Evolutionary conservation across 2,797 vertebrate species (phyloP).

Genomic region (Cryptoprocta ferox): DNA sequence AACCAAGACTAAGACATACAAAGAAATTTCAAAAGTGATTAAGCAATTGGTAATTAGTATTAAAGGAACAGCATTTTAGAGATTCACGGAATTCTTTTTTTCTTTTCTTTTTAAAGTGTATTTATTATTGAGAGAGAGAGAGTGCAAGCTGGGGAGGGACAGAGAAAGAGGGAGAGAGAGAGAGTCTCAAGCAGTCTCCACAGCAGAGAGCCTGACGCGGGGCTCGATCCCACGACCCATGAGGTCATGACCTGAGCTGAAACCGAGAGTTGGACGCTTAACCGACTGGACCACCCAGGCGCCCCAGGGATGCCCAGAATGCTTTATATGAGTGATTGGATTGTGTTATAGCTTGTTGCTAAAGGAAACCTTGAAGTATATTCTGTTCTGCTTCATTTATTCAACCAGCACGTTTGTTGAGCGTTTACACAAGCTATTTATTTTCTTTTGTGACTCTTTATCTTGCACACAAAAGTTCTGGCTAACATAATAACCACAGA

Average conservation of each 20-base stretch:
- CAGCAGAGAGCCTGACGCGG: too few relatives aligned
- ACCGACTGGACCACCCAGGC: too few relatives aligned
- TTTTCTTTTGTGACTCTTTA: background rate
- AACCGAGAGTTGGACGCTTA: too few relatives aligned
- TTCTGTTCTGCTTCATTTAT: background rate
- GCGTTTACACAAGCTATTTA: background rate
- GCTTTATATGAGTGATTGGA: background rate
- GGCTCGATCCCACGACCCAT: too few relatives aligned
- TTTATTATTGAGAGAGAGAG: too few relatives aligned
- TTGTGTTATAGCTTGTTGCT: background rate
- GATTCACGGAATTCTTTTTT: background rate
- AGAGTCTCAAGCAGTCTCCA: too few relatives aligned
- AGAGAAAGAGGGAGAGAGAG: too few relatives aligned
- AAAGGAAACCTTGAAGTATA: background rate
- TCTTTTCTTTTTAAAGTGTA: too few relatives aligned
- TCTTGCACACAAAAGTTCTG: background rate
- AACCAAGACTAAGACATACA: background rate
- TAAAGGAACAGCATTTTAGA: background rate
- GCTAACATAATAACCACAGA: accelerated
- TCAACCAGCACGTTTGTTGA: background rate
- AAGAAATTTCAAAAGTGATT: background rate
- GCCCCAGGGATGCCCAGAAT: background rate
- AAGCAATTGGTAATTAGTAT: background rate
- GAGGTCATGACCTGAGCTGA: too few relatives aligned
- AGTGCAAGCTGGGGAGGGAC: too few relatives aligned